Evolutionary conservation across 1,140 invertebrate genomes (phyloP).

Genomic region (Drosophila subobscura): DNA sequence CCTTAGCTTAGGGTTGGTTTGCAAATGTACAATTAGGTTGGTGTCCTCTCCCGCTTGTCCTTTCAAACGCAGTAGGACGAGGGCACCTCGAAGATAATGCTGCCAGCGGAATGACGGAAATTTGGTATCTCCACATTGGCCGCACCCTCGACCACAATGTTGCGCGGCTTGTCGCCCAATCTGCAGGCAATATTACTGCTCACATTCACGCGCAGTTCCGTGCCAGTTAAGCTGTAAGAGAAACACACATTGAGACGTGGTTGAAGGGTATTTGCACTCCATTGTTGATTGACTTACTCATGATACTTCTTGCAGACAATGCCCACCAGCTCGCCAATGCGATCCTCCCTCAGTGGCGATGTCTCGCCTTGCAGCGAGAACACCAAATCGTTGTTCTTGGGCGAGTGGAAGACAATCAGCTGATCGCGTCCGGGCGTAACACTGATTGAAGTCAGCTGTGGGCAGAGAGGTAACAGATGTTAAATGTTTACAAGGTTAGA

Average conservation of each 20-base stretch:
- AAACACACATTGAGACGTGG: not conserved
- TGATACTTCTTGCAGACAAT: conserved; percentile 89
- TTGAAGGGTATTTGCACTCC: not conserved
- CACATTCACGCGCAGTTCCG: conserved; percentile 80
- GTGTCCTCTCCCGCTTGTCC: not conserved
- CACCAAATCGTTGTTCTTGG: conserved; percentile 95
- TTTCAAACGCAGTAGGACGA: conserved; percentile 72
- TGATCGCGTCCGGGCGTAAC: conserved; percentile 94
- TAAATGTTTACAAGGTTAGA: not conserved
- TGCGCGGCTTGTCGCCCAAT: conserved; percentile 70
- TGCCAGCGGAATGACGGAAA: conserved; percentile 68
- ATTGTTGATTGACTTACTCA: conserved; percentile 86
- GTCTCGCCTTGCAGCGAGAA: conserved; percentile 86
- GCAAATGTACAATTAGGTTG: conserved; percentile 57
- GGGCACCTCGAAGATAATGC: conserved; percentile 82
- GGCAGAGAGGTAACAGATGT: not conserved
- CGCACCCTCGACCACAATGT: conserved; percentile 72
- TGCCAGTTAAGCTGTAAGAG: conserved; percentile 56
- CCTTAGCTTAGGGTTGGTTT: conserved; percentile 26
- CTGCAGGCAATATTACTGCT: conserved; percentile 68
- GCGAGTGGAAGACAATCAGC: conserved; percentile 94
- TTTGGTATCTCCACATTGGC: conserved; percentile 74
- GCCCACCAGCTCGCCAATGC: conserved; percentile 95
- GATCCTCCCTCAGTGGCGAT: conserved; percentile 86
- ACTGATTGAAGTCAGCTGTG: conserved; percentile 91